Evolutionary conservation across 1,140 invertebrate genomes (phyloP).

Genomic region (Drosophila busckii): DNA sequence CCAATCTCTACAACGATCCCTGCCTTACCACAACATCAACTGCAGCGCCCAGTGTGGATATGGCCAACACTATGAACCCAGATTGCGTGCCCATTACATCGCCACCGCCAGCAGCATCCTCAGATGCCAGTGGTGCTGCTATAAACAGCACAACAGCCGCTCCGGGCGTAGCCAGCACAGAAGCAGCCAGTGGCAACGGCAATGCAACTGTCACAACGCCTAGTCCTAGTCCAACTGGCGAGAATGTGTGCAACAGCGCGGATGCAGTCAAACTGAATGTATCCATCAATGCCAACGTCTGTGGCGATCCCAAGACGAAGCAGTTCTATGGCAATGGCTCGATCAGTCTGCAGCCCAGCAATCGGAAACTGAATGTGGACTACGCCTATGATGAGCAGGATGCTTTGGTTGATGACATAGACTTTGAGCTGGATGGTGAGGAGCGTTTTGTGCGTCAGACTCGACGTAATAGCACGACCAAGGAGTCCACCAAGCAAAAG

Average conservation of each 20-base stretch:
- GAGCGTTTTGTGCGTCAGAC: constrained; percentile 5
- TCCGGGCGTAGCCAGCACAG: not conserved
- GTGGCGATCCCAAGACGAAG: constrained; percentile 52
- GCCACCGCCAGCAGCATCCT: not conserved
- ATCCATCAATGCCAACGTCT: constrained; percentile 54
- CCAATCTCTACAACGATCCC: constrained; percentile 1
- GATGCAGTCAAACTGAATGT: constrained; percentile 58
- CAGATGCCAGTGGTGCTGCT: not conserved
- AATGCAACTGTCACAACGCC: not conserved
- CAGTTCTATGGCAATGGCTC: constrained; percentile 60
- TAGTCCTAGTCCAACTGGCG: not conserved
- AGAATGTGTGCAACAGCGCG: constrained; percentile 14
- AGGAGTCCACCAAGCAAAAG: not conserved
- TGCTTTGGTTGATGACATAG: not conserved
- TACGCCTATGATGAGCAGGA: not conserved
- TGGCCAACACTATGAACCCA: constrained; percentile 38
- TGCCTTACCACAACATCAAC: constrained; percentile 6
- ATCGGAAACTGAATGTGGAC: not conserved
- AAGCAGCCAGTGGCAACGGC: too few species aligned
- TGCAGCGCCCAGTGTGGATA: not conserved
- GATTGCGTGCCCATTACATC: constrained; percentile 36
- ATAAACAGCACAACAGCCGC: not conserved
- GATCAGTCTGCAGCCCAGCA: constrained; percentile 35
- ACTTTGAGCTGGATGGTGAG: constrained; percentile 1
- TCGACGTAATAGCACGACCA: not conserved